Conservation (phyloP, 2,888 invertebrate species). For the Carcina quercana region DNA sequence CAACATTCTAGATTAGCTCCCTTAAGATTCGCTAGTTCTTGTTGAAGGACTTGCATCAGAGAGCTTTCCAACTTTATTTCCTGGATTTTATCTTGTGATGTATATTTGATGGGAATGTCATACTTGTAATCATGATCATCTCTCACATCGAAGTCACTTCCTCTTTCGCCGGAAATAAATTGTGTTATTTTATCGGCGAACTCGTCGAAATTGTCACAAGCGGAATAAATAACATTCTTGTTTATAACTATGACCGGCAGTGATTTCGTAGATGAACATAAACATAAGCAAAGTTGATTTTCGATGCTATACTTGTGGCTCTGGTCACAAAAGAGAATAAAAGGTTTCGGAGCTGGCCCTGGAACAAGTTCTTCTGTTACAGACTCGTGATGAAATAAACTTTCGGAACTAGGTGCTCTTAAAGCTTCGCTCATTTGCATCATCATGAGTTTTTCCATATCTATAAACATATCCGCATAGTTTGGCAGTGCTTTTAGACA, state of each 20-base stretch:
- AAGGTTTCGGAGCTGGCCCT: conserved; percentile 42
- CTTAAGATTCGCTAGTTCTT: conserved; percentile 40
- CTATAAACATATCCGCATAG: conserved; percentile 57
- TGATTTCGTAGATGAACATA: conserved; percentile 43
- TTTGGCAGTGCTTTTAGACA: conserved; percentile 50
- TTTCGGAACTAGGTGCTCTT: conserved; percentile 40
- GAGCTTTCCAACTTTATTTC: conserved; percentile 52
- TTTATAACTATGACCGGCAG: conserved; percentile 55
- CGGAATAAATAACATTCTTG: conserved; percentile 49
- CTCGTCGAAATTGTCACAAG: conserved; percentile 50
- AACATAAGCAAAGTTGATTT: conserved; percentile 43
- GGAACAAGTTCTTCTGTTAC: conserved; percentile 29
- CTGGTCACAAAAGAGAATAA: conserved; percentile 49
- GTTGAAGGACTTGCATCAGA: conserved; percentile 47
- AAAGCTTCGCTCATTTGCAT: conserved; percentile 45
- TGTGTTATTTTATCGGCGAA: conserved; percentile 44
- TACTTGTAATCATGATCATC: conserved; percentile 40
- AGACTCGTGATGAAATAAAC: conserved; percentile 38
- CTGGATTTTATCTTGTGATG: conserved; percentile 29
- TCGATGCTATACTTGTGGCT: conserved; percentile 37
- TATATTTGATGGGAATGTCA: conserved; percentile 40
- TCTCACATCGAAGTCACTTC: conserved; percentile 33
- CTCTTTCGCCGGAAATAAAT: conserved; percentile 35
- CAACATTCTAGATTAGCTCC: conserved; percentile 34
- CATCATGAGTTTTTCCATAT: conserved; percentile 59